Evolutionary conservation across 2,888 invertebrate genomes (phyloP), one percentile per base, ranked within the genome.

Genomic region (Ptilodon capucinus): DNA sequence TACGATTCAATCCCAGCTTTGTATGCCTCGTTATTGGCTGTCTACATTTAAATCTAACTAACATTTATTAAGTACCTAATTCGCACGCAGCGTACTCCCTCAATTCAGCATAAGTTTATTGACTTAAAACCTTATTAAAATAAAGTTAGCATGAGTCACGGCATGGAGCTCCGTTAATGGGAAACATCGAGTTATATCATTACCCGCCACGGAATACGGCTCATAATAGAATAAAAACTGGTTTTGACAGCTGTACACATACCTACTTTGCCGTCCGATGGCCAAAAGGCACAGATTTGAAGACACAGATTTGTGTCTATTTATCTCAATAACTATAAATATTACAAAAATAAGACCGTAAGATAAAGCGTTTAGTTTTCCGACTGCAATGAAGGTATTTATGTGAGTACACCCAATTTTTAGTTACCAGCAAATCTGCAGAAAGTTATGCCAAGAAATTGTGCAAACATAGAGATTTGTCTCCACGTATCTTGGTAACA

Each of bases 101-200:
- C 69, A 74, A 64, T 57, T 66, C 59, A 55, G 57, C 60, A 57
- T 46, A 57, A 74, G 75, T 78, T 75, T 80, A 75, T 78, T 79
- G 74, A 77, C 77, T 73, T 68, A 68, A 71, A 64, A 67, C 69
- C 71, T 72, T 65, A 68, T 75, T 73, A 72, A 74, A 72, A 62
- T 67, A 68, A 72, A 74, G 66, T 74, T 77, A 55, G 67, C 69
- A 74, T 81, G 81, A 81, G 62, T 82, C 81, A 82, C 65, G 57
- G 59, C 54, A 62, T 53, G 60, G 64, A 66, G 63, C 60, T 54
- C 42, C 61, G 64, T 59, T 73, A 67, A 74, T 73, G 58, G 59
- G 49, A 60, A 64, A 61, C 59, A 57, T 68, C 60, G 48, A 68
- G 64, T 67, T 67, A 60, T 57, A 58, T 66, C 48, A 55, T 56